phyloP scores from a whole-genome alignment of 2,888 invertebrate species.

The Brachylomia viminalis region DNA sequence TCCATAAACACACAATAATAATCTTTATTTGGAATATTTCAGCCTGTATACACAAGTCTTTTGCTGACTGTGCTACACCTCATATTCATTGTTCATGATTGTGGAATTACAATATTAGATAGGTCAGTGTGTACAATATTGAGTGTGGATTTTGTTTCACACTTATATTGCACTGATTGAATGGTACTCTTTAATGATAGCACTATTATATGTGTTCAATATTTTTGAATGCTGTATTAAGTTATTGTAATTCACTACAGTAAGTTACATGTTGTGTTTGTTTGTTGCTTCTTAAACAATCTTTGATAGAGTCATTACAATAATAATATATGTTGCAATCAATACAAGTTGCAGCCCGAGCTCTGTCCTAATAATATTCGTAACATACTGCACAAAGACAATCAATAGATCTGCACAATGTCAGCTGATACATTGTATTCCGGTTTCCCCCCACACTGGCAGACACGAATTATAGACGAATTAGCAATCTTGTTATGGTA shows the following conservation, averaged over 20 bases:
- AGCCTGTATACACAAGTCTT: not conserved
- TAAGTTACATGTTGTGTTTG: not conserved
- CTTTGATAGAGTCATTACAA: not conserved
- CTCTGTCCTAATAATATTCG: not conserved
- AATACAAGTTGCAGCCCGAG: not conserved
- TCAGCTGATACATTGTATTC: conserved; percentile 4
- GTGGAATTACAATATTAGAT: not conserved
- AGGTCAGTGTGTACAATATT: not conserved
- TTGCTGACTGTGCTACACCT: not conserved
- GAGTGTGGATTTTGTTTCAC: not conserved
- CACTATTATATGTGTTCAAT: not conserved
- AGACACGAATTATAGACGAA: conserved; percentile 12
- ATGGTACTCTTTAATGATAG: not conserved
- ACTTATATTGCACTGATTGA: not conserved
- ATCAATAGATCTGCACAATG: not conserved
- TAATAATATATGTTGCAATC: not conserved
- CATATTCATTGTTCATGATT: not conserved
- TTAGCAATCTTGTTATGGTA: conserved; percentile 30
- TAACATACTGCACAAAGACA: not conserved
- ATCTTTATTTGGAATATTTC: not conserved
- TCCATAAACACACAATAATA: not conserved
- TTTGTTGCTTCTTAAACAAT: not conserved
- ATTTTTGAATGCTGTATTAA: not conserved
- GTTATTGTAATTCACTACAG: not conserved
- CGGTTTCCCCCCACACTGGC: no score